phyloP scores from a whole-genome alignment of 1,140 invertebrate genomes.

The Drosophila ohnishii region DNA sequence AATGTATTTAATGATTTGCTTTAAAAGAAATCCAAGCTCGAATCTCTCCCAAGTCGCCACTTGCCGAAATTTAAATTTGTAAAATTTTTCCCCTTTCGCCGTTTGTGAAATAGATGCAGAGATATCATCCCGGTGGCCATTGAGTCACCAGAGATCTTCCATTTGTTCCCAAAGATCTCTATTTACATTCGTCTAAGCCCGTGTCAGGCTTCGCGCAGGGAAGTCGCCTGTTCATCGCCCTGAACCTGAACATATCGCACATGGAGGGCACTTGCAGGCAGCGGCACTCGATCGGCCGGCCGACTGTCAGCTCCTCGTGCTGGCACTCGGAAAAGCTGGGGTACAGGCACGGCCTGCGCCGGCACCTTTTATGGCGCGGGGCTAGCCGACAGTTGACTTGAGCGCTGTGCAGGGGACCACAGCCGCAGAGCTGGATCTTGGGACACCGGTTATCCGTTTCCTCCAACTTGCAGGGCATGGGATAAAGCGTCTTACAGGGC shows the following conservation, averaged over 20 bases:
- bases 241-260: not conserved
- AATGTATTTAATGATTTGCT: too few species aligned
- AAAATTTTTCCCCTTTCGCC: not conserved
- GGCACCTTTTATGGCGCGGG: not conserved
- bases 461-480: constrained; percentile 16
- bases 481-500: not conserved
- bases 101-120: not conserved
- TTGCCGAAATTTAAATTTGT: not conserved
- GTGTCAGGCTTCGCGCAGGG: not conserved
- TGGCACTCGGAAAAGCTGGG: constrained; percentile 55
- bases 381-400: constrained; percentile 1
- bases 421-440: constrained; percentile 23
- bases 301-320: not conserved
- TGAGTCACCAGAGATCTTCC: not conserved
- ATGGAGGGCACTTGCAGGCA: constrained; percentile 2
- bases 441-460: not conserved
- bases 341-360: constrained; percentile 28
- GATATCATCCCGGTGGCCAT: not conserved
- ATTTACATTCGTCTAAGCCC: not conserved
- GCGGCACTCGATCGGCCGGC: constrained; percentile 25
- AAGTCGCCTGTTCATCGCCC: not conserved
- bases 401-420: not conserved
- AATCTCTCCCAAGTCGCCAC: not conserved
- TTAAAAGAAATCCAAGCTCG: not conserved
- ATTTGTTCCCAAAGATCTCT: too few species aligned